Evolutionary conservation across 1,140 invertebrate species (phyloP), one percentile per base, ranked within the genome.

Genomic region (Drosophila baimaii): DNA sequence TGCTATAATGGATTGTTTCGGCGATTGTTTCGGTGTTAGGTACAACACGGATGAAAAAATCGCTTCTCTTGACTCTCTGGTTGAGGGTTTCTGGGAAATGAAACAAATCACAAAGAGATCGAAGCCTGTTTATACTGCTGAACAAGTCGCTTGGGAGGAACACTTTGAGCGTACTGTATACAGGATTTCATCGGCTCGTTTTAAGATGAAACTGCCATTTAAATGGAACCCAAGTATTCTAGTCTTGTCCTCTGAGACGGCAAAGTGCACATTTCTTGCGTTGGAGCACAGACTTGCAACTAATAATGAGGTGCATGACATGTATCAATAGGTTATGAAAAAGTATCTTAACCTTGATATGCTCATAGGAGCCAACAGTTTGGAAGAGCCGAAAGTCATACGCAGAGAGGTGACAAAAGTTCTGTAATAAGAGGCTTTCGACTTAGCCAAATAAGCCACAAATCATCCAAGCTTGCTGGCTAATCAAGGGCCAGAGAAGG

Each of bases 51-150:
- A 33, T 15, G 37, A 41, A 35, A 44, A 56, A 33, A 31, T 56
- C 1, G 6, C 19, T 56, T 49, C 37, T 37, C 19, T 59, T 23
- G 41, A 66, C 6, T 13, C 39, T 47, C n/a, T 47, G 6, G 31
- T 58, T n/a, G 12, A 56, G 25, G 5, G 54, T 5, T 58, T 66
- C 46, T 58, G 41, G 55, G 55, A 66, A n/a, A 17, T 58, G 33
- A 15, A 66, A 33, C 27, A 58, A 12, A 8, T 66, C 19, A 2
- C 51, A 23, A 25, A 65, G 10, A 64, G 33, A 13, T 17, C 13
- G 43, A 57, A 33, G 29, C 6, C 25, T 33, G 13, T 13, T 17
- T 41, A 41, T 23, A 62, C 44, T 17, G 23, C 37, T 55, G 19
- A 58, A 56, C 25, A 66, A 37, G 12, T 61, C 2, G 17, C 23